These are phyloP conservation scores for Plagodis dolabraria DNA, from an alignment of 2,888 invertebrate species.

Conservation along the genomic window DNA sequence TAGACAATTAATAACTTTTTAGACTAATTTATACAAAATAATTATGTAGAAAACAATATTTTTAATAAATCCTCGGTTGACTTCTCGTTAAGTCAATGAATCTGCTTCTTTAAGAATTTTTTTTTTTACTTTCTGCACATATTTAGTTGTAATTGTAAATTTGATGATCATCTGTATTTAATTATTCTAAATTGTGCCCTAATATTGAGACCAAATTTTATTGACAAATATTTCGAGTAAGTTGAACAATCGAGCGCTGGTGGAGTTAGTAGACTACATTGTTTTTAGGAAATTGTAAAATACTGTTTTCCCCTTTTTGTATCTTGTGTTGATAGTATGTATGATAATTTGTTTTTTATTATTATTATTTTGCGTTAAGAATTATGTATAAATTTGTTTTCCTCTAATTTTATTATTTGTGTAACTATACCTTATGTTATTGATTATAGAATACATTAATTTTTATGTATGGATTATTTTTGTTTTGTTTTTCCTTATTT, in stretches of 20 bases:
- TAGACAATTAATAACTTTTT: constrained; percentile 40
- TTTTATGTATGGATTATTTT: constrained; percentile 82
- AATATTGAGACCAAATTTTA: constrained; percentile 78
- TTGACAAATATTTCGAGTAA: constrained; percentile 56
- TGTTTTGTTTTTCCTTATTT: constrained; percentile 65
- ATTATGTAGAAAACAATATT: constrained; percentile 15
- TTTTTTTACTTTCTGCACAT: constrained; percentile 28
- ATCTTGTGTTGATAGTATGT: constrained; percentile 81
- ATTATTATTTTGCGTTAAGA: constrained; percentile 79
- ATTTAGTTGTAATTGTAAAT: constrained; percentile 28
- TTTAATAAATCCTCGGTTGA: background rate
- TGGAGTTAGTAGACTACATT: constrained; percentile 54
- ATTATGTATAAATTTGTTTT: constrained; percentile 84
- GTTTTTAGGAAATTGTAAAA: constrained; percentile 80
- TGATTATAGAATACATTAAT: constrained; percentile 84
- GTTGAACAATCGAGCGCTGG: constrained; percentile 61
- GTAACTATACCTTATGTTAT: constrained; percentile 84
- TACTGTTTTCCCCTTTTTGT: constrained; percentile 72
- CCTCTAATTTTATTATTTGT: constrained; percentile 83
- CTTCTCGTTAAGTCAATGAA: constrained; percentile 21
- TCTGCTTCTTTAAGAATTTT: constrained; percentile 24
- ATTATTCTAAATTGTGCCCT: constrained; percentile 49
- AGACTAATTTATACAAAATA: constrained; percentile 35
- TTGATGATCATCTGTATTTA: constrained; percentile 21
- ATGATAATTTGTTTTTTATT: constrained; percentile 75